Base-by-base conservation (phyloP, 1,140 invertebrate species). In the Dinoponera quadriceps region DNA sequence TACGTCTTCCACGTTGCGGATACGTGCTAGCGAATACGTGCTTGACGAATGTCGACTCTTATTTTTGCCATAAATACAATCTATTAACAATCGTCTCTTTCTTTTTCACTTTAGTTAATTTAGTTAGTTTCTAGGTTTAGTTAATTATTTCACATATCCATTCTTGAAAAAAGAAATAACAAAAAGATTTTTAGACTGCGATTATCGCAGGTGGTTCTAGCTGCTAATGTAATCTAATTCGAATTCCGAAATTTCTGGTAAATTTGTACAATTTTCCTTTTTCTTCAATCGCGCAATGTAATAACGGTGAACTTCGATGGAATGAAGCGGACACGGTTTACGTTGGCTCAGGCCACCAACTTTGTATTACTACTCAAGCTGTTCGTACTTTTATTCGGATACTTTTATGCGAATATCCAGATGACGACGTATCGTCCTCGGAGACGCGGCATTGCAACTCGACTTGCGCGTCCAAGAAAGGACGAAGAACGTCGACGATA, bases 311-410 rank as follows among this genome's bases (percentile, higher is more conserved):
- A 29, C n/a, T 51, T 25, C 2, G 22, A 63, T 62, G 1, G 14
- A 63, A n/a, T 14, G 14, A 14, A 22, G 25, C 9, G 7, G 13
- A 14, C 14, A 63, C 2, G 22, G 16, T 49, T 0, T 51, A 14
- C 33, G 22, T n/a, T n/a, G 49, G 14, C 16, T 33, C 2, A 29
- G n/a, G 54, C 5, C 54, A 48, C 13, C 18, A 72, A 63, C 22
- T 9, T 16, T 38, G 29, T 44, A 44, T 44, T 44, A 44, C 38
- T 9, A 44, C 9, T 44, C 38, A 11, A 44, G 38, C 38, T 11
- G 38, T 44, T 44, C 9, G 38, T 44, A 44, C 22, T 78, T 69
- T 69, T 78, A 69, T 57, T 69, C 69, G 18, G 57, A 69, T 69
- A 57, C 13, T 63, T 44, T 44, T 44, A 44, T 54, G 54, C 33